Percentiles rank a stretch among this genome's conserved stretches.
Evolutionary conservation across 2,113 vertebrate species (phyloP).

Genomic region (Nerophis ophidion): DNA sequence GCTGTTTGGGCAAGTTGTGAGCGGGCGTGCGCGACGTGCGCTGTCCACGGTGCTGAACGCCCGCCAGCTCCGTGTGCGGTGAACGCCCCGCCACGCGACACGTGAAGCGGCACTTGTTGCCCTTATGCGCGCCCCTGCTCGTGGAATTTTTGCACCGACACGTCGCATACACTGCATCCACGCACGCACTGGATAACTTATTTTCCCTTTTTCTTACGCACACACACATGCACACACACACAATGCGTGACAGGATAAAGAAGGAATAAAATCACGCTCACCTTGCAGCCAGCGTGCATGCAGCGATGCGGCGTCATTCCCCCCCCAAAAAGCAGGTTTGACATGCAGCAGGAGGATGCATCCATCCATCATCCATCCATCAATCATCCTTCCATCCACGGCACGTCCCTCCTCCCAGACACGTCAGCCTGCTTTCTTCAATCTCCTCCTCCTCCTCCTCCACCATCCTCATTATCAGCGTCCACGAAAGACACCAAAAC

Average conservation of each 20-base stretch:
- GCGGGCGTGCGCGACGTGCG: not conserved
- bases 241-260: constrained; percentile 19
- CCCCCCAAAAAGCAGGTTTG: constrained; percentile 57
- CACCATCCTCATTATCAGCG: not conserved
- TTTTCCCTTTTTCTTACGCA: not conserved
- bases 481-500: constrained; percentile 3
- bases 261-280: constrained; percentile 53
- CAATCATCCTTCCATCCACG: constrained; percentile 14
- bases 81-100: constrained; percentile 50
- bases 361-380: not conserved
- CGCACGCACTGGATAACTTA: not conserved
- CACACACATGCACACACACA: not conserved
- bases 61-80: constrained; percentile 38
- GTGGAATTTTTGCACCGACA: not conserved
- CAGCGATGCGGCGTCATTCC: constrained; percentile 46
- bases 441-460: not conserved
- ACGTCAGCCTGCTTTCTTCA: constrained; percentile 35
- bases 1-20: too few species aligned
- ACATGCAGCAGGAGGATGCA: not conserved
- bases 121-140: constrained; percentile 20
- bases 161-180: too few species aligned
- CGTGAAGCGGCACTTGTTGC: constrained; percentile 67
- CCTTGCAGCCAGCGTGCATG: constrained; percentile 55
- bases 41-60: constrained; percentile 63
- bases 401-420: constrained; percentile 49